A percentile compares a stretch with the other conserved stretches of the same genome.
phyloP scores from a whole-genome alignment of 2,888 invertebrate species.

The Hypsopygia costalis region DNA sequence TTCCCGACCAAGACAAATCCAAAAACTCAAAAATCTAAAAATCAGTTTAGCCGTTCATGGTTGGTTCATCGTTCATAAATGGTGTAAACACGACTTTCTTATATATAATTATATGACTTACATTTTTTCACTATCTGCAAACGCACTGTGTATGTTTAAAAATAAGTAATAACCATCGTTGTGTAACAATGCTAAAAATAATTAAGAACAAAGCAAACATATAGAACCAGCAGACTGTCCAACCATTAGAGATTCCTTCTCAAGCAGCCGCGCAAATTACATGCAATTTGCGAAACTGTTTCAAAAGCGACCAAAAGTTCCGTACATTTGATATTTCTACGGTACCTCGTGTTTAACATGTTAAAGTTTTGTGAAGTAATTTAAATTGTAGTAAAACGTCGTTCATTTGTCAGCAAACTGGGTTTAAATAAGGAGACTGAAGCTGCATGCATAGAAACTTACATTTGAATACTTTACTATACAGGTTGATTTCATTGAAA shows the following conservation, averaged over 20 bases:
- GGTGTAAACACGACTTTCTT: too few relatives aligned
- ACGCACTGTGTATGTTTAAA: too few relatives aligned
- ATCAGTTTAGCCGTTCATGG: too few relatives aligned
- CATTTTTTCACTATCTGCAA: too few relatives aligned
- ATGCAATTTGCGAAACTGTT: slow-evolving; percentile 53
- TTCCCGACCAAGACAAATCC: too few relatives aligned
- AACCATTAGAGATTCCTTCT: slow-evolving; percentile 25
- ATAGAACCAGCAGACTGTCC: slow-evolving; percentile 29
- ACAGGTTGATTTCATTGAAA: background rate
- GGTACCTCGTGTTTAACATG: background rate
- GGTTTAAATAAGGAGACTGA: slow-evolving; percentile 58
- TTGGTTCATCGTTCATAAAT: too few relatives aligned
- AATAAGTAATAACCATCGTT: background rate
- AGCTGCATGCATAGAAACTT: slow-evolving; percentile 21
- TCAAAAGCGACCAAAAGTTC: slow-evolving; percentile 35
- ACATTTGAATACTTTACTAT: background rate
- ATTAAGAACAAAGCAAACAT: too few relatives aligned
- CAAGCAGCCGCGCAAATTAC: slow-evolving; percentile 57
- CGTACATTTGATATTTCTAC: background rate
- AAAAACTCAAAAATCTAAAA: too few relatives aligned
- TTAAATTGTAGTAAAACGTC: slow-evolving; percentile 28
- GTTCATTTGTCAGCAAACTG: slow-evolving; percentile 35
- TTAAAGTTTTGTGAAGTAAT: slow-evolving; percentile 25
- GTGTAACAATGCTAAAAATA: background rate
- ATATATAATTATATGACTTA: too few relatives aligned